These are phyloP conservation scores for Phalacrocorax brasilianus DNA, from an alignment of 2,113 vertebrate species.

Conservation along the genomic window DNA sequence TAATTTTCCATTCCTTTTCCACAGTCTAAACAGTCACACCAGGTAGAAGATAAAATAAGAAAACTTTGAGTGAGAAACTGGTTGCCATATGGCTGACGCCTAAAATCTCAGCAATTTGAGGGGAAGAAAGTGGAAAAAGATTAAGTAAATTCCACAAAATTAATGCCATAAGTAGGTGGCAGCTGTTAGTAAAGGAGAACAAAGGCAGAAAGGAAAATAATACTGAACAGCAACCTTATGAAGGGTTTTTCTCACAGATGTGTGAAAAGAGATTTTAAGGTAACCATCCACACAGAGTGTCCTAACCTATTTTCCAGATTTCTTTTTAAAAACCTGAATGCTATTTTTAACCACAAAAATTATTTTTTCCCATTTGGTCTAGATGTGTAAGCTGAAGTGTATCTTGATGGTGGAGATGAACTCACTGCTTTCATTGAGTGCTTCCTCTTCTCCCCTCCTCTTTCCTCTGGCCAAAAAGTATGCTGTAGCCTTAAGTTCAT, in stretches of 20 bases:
- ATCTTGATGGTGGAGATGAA: background rate
- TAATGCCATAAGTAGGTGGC: constrained; percentile 30
- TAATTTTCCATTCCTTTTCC: constrained; percentile 32
- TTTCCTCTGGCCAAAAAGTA: background rate
- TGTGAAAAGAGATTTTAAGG: background rate
- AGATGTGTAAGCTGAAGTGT: background rate
- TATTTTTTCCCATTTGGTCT: background rate
- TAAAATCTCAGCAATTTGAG: constrained; percentile 57
- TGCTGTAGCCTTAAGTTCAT: background rate
- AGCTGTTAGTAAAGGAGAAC: constrained; percentile 8
- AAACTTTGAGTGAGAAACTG: background rate
- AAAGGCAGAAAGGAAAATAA: background rate
- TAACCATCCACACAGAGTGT: background rate
- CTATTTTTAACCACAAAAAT: background rate
- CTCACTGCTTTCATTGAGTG: background rate
- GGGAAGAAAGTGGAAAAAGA: constrained; percentile 25
- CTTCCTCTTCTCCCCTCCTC: background rate
- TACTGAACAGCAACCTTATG: background rate
- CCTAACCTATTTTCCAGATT: background rate
- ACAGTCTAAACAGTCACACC: background rate
- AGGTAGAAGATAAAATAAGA: constrained; percentile 37
- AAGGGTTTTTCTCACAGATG: background rate
- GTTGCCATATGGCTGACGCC: constrained; percentile 48
- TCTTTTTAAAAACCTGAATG: background rate
- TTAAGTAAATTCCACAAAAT: constrained; percentile 36